These are phyloP conservation scores for Galerucella nymphaeae DNA, from an alignment of 2,888 invertebrate genomes.

Conservation along the genomic window DNA sequence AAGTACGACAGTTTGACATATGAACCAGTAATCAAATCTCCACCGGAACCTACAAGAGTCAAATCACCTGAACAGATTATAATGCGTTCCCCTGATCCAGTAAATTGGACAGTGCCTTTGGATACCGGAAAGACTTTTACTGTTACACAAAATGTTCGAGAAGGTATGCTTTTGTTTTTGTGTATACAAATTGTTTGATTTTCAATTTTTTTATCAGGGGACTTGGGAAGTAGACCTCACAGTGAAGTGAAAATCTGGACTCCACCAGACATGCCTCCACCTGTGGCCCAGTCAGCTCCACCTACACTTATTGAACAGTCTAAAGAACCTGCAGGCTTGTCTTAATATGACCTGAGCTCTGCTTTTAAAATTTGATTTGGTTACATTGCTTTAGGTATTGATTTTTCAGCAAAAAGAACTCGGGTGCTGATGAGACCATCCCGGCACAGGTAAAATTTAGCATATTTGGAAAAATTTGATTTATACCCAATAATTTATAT, in stretches of 20 bases:
- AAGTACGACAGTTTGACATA: slow-evolving; percentile 63
- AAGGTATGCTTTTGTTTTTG: slow-evolving; percentile 66
- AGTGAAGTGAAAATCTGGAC: slow-evolving; percentile 87
- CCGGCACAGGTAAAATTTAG: slow-evolving; percentile 58
- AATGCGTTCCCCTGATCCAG: slow-evolving; percentile 93
- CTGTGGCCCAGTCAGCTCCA: slow-evolving; percentile 76
- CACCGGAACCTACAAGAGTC: slow-evolving; percentile 91
- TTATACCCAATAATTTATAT: neutral
- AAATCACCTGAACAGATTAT: slow-evolving; percentile 94
- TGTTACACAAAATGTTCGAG: slow-evolving; percentile 90
- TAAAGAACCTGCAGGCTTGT: slow-evolving; percentile 67
- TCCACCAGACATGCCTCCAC: slow-evolving; percentile 72
- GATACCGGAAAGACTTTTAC: slow-evolving; percentile 95
- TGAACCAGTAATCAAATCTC: slow-evolving; percentile 88
- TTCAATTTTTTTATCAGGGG: slow-evolving; percentile 67
- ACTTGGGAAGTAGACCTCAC: slow-evolving; percentile 85
- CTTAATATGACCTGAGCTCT: slow-evolving; percentile 61
- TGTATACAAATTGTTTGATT: neutral
- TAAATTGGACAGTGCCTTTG: slow-evolving; percentile 94
- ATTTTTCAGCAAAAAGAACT: slow-evolving; percentile 62
- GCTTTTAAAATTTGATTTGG: slow-evolving; percentile 64
- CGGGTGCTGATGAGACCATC: slow-evolving; percentile 60
- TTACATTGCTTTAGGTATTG: slow-evolving; percentile 65
- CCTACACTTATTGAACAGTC: slow-evolving; percentile 73
- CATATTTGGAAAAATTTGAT: neutral